phyloP scores from a whole-genome alignment of 2,797 vertebrate species.

The Sphenodon punctatus region DNA sequence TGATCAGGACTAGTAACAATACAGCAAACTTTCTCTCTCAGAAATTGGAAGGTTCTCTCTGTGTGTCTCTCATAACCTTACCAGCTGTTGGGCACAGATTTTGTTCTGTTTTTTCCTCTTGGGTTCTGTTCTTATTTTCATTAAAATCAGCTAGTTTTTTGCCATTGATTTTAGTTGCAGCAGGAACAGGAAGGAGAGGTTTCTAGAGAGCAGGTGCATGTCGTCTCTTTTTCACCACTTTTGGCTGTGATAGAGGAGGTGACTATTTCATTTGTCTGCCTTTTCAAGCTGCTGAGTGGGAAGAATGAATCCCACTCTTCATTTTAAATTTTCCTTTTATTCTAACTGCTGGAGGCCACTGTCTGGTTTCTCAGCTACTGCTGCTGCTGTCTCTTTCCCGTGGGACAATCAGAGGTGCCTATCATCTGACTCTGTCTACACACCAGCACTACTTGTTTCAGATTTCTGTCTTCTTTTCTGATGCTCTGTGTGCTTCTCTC shows the following conservation, averaged over 20 bases:
- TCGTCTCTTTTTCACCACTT: neutral
- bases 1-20: no score
- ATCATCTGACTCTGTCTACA: neutral
- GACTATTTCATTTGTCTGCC: neutral
- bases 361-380: conserved; percentile 39
- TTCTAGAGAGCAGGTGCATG: neutral
- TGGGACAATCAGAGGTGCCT: neutral
- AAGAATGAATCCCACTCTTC: conserved; percentile 21
- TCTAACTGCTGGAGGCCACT: neutral
- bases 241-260: neutral
- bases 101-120: conserved; percentile 16
- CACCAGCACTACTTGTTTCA: neutral
- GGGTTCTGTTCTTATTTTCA: neutral
- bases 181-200: no score
- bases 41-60: neutral
- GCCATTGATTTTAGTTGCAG: neutral
- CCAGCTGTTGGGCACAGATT: conserved; percentile 39
- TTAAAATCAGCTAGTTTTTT: conserved; percentile 8
- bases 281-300: neutral
- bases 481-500: neutral
- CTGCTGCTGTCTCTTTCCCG: neutral
- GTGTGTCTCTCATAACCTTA: conserved; percentile 50
- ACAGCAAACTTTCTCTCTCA: neutral
- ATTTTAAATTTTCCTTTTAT: conserved; percentile 6
- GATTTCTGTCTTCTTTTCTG: neutral